These are phyloP conservation scores for Cabera pusaria DNA, from an alignment of 2,888 invertebrate genomes.

Conservation along the genomic window DNA sequence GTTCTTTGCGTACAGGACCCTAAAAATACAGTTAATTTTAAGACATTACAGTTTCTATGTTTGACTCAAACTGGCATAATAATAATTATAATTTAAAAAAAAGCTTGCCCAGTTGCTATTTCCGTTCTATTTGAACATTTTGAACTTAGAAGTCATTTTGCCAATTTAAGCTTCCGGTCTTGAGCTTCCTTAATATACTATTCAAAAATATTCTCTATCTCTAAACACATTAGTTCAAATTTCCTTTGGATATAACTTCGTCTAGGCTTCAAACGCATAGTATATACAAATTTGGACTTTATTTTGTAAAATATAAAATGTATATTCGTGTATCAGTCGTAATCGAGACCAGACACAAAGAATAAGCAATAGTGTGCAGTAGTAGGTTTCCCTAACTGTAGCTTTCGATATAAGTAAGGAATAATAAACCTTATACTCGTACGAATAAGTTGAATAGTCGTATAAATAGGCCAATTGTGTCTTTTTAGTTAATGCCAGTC, in stretches of 20 bases:
- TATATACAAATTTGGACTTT: too few relatives aligned
- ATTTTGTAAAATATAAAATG: too few relatives aligned
- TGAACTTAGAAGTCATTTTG: constrained; percentile 16
- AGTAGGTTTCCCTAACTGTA: too few relatives aligned
- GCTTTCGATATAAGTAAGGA: constrained; percentile 9
- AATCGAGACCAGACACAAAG: constrained; percentile 19
- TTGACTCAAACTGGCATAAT: too few relatives aligned
- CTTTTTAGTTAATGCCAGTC: constrained; percentile 21
- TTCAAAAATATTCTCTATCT: constrained; percentile 17
- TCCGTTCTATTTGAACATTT: too few relatives aligned
- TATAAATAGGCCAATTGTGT: constrained; percentile 1
- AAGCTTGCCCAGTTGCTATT: too few relatives aligned
- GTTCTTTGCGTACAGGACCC: too few relatives aligned
- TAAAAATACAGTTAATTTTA: too few relatives aligned
- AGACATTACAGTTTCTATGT: too few relatives aligned
- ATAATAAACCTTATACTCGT: constrained; percentile 16
- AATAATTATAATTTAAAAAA: too few relatives aligned
- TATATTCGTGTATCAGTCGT: constrained; percentile 5
- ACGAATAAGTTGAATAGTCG: constrained; percentile 1
- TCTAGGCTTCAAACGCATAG: constrained; percentile 18
- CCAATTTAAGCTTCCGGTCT: constrained; percentile 25
- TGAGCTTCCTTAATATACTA: constrained; percentile 13
- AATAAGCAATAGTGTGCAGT: too few relatives aligned
- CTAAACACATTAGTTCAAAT: background rate
- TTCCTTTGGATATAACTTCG: constrained; percentile 1